Evolutionary conservation across 2,888 invertebrate genomes (phyloP).

Genomic region (Phyllotreta striolata): DNA sequence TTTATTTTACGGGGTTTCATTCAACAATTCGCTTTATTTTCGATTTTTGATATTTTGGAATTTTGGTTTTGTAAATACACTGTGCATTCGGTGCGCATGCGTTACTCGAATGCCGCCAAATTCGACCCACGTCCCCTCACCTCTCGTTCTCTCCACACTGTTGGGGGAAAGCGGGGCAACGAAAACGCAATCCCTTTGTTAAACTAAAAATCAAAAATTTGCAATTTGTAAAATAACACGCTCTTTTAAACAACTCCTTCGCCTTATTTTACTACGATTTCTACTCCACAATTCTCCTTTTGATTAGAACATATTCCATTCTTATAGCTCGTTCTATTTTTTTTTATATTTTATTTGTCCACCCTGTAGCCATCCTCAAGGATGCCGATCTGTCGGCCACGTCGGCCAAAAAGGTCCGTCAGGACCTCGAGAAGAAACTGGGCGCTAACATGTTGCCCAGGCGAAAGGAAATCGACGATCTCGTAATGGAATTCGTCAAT

Average conservation of each 20-base stretch:
- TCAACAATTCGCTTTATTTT: too few relatives aligned
- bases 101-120: conserved; percentile 16
- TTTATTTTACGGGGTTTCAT: too few relatives aligned
- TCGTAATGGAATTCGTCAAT: conserved; percentile 81
- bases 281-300: too few relatives aligned
- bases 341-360: conserved; percentile 42
- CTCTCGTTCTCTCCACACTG: conserved; percentile 4
- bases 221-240: not conserved
- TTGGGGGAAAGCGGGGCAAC: conserved; percentile 15
- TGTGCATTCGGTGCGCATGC: conserved; percentile 3
- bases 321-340: conserved; percentile 31
- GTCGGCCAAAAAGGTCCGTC: conserved; percentile 89
- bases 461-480: conserved; percentile 86
- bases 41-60: not conserved
- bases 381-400: conserved; percentile 84
- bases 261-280: too few relatives aligned
- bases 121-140: conserved; percentile 13
- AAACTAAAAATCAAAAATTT: too few relatives aligned
- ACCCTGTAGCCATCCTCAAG: conserved; percentile 77
- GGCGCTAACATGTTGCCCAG: conserved; percentile 78
- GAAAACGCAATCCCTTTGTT: not conserved
- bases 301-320: too few relatives aligned
- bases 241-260: not conserved
- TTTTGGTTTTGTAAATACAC: not conserved
- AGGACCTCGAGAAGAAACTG: conserved; percentile 83